Base-by-base conservation (phyloP, 2,113 vertebrate genomes). In the Semnopithecus entellus region DNA sequence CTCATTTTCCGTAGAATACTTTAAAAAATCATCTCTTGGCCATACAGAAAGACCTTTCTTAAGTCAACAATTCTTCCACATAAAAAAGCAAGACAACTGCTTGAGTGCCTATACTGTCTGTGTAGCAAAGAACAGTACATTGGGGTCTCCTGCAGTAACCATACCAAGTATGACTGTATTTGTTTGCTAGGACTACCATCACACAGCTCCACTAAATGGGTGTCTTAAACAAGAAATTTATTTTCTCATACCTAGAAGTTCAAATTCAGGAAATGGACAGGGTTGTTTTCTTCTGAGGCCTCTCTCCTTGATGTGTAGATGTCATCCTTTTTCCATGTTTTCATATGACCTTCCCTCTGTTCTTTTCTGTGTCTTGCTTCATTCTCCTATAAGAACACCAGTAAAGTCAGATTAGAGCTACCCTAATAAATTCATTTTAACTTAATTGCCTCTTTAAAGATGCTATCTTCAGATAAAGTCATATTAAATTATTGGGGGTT, bases 91-190 rank as follows among this genome's bases (percentile, higher is more conserved):
- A 45, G 8, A 13, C 16, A 16, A 22, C 12, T 30, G 5, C 22
- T 4, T 13, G 61, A 50, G 1, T 23, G 17, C 61, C 30, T 8
- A 35, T 1, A 2, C 2, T 22, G 3, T 11, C 50, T 50, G 12
- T 64, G 17, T 70, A 57, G 48, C 7, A 76, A 68, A 68, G 57
- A 52, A 6, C 35, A 61, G 1, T 5, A 12, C 2, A n/a, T 12
- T n/a, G 7, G 4, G 43, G 7, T n/a, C 23, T 52, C 35, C 30
- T 66, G 52, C 6, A 55, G 45, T 30, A 72, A 40, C 40, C 50
- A 27, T 10, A 10, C 50, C 9, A 18, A 52, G 30, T 52, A 50
- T 52, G 6, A 38, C 9, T 48, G 7, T 23, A 22, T 35, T 11
- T 13, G 0, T 32, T 78, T 52, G 23, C 17, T 22, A 32, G 16